Evolutionary conservation across 2,113 vertebrate genomes (phyloP), one percentile per base, ranked within the genome.

Genomic region (Misgurnus anguillicaudatus): DNA sequence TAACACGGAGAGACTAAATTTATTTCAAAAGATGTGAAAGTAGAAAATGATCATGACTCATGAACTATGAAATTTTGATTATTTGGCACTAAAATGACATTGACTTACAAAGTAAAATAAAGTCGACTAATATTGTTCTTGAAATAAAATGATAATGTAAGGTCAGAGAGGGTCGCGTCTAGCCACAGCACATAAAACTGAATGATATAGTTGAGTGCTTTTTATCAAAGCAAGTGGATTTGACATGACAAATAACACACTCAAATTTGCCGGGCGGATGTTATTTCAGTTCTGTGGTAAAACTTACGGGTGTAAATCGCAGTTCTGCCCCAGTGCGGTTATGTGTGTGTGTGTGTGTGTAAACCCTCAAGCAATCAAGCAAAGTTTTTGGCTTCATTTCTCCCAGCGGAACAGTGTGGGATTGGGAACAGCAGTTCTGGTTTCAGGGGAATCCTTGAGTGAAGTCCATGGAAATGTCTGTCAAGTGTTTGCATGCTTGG

Each of bases 361-460:
- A 57, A 71, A 71, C 55, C 51, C 67, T 53, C 53, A 10, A 67
- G 19, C 42, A 68, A 48, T 68, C 66, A 47, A 16, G 6, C 5
- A 39, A 19, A 5, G 64, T 45, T 31, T 57, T 24, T 55, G 38
- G 14, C 64, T 38, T 1, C 3, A 60, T 4, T 39, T 65, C n/a
- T 41, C 24, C 47, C 45, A 6, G 47, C 11, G 31, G 14, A 71
- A 71, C 48, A 57, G 36, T 4, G 51, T 71, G 31, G 31, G 16
- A 39, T 57, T 53, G 47, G 48, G 48, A 51, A 51, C 14, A 16
- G 48, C 48, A 16, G 14, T 51, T 51, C 24, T n/a, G 16, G 14
- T 51, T 53, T 71, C 9, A 4, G 6, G 9, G 17, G 51, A 71
- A 71, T 57, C 68, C 68, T 55, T 5, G 8, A 63, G 19, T 66